A percentile compares a stretch with the other conserved stretches of the same genome.
Conservation (phyloP, 2,888 invertebrate genomes). For the Epirrita christyi region DNA sequence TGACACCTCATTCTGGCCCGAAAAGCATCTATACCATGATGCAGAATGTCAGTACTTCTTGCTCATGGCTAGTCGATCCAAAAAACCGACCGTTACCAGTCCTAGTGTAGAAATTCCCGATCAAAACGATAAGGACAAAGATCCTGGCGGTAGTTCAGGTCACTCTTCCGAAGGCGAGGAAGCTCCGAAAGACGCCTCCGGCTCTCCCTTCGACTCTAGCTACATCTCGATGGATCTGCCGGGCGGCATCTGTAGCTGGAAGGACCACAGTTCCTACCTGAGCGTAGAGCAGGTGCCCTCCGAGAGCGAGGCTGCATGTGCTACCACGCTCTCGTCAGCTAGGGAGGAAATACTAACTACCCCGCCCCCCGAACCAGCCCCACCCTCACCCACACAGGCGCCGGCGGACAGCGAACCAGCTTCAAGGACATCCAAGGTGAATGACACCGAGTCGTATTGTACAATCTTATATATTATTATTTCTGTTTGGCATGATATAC, state of each 20-base stretch:
- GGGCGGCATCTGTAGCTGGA: constrained; percentile 92
- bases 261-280: constrained; percentile 91
- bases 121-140: constrained; percentile 85
- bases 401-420: constrained; percentile 56
- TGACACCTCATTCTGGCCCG: constrained; percentile 85
- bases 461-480: constrained; percentile 77
- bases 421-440: constrained; percentile 78
- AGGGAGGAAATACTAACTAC: constrained; percentile 82
- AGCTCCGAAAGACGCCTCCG: constrained; percentile 57
- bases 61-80: constrained; percentile 75
- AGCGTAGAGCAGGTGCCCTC: constrained; percentile 74
- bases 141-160: constrained; percentile 86
- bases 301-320: constrained; percentile 43
- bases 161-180: constrained; percentile 78
- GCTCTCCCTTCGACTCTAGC: constrained; percentile 81
- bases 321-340: constrained; percentile 38
- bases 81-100: constrained; percentile 52
- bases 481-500: constrained; percentile 83
- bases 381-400: constrained; percentile 75
- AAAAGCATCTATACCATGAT: constrained; percentile 86
- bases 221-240: constrained; percentile 90
- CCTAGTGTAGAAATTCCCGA: constrained; percentile 60
- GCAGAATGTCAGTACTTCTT: constrained; percentile 87
- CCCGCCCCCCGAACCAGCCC: constrained; percentile 74
- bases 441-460: constrained; percentile 81